Conservation (phyloP, 2,113 vertebrate genomes). For the Phyllostomus discolor region DNA sequence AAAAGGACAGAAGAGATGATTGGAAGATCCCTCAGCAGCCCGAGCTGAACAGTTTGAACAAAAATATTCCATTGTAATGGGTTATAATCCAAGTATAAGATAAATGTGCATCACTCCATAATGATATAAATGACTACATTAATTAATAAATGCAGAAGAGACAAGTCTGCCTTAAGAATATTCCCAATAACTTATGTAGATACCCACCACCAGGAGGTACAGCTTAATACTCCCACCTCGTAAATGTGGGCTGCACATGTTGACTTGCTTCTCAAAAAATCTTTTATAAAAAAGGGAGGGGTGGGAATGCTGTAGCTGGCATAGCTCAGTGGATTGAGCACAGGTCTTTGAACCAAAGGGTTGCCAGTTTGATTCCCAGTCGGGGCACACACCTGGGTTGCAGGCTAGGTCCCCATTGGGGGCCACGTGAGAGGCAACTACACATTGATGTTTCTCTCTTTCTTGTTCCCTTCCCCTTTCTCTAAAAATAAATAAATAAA, state of each 20-base stretch:
- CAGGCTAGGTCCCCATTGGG: no score
- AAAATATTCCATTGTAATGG: neutral
- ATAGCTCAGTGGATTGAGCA: no score
- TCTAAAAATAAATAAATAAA: no score
- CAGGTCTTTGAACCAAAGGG: no score
- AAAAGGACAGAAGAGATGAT: neutral
- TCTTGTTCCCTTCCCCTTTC: no score
- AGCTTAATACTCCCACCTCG: neutral
- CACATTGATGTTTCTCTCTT: no score
- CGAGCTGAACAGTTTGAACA: neutral
- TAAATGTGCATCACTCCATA: neutral
- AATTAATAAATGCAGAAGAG: neutral
- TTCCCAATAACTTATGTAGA: neutral
- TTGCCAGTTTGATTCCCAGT: no score
- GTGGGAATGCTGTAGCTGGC: no score
- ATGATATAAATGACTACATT: neutral
- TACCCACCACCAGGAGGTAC: neutral
- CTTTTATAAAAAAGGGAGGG: neutral
- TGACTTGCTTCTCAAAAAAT: neutral
- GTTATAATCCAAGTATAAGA: neutral
- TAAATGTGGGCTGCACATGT: neutral
- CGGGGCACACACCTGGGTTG: no score
- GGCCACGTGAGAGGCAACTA: no score
- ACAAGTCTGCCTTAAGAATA: neutral
- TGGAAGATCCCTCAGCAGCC: neutral